phyloP scores from a whole-genome alignment of 1,140 invertebrate species.

The Drosophila elegans region DNA sequence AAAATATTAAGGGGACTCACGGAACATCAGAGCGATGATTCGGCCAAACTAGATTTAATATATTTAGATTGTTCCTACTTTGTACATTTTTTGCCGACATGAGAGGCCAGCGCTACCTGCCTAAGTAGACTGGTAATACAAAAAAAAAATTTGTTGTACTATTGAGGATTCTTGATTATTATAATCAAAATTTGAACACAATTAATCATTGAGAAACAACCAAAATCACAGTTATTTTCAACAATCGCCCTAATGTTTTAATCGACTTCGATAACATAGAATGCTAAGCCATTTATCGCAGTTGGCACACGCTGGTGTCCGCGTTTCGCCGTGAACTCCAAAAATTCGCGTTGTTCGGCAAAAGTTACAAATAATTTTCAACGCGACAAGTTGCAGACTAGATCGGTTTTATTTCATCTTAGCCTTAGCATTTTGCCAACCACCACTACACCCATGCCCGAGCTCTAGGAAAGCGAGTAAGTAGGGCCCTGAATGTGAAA shows the following conservation, averaged over 20 bases:
- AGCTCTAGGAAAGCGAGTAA: constrained; percentile 7
- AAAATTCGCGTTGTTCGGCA: constrained; percentile 26
- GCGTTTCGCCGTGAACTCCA: constrained; percentile 19
- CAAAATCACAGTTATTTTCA: not conserved
- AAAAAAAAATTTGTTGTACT: no score
- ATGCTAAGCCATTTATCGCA: not conserved
- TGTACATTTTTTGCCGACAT: no score
- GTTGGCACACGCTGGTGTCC: constrained; percentile 2
- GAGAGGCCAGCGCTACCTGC: no score
- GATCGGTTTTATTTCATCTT: not conserved
- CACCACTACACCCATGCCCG: constrained; percentile 5
- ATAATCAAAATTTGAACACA: no score
- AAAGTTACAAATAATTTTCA: constrained; percentile 18
- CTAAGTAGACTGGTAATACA: no score
- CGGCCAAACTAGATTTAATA: no score
- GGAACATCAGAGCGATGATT: no score
- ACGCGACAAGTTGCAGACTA: not conserved
- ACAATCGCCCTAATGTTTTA: not conserved
- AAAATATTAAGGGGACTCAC: not conserved
- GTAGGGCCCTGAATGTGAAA: not conserved
- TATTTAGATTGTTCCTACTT: no score
- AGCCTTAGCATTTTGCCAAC: not conserved
- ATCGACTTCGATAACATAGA: constrained; percentile 4
- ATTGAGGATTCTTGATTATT: no score
- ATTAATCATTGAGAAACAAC: no score